phyloP scores from a whole-genome alignment of 2,797 vertebrate genomes.

The Aldrovandia affinis region DNA sequence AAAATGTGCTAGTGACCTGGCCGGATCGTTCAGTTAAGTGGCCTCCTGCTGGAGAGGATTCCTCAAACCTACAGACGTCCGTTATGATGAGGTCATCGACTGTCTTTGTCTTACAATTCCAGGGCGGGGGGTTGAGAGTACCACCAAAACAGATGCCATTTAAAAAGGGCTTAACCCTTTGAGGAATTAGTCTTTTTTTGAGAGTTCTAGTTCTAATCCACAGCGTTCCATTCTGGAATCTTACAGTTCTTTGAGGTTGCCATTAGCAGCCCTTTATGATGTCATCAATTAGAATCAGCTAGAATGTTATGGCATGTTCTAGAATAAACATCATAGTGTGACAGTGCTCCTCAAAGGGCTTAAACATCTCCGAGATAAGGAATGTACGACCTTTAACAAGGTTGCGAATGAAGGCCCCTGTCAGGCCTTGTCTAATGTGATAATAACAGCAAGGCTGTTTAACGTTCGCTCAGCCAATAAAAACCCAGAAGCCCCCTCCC shows the following conservation, averaged over 20 bases:
- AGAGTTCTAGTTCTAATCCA: too few species aligned
- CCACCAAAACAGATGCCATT: neutral
- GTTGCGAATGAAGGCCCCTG: neutral
- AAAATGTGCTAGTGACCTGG: neutral
- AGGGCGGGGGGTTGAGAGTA: neutral
- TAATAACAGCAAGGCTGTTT: conserved; percentile 14
- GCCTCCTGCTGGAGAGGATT: neutral
- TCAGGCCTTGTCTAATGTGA: neutral
- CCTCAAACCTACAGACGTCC: neutral
- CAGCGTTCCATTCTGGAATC: too few species aligned
- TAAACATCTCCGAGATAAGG: neutral
- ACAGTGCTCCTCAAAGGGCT: too few species aligned
- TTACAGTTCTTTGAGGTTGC: too few species aligned
- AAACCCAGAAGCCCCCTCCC: neutral
- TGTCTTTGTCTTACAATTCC: conserved; percentile 7
- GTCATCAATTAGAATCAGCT: too few species aligned
- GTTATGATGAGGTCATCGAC: neutral
- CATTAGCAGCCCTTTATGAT: too few species aligned
- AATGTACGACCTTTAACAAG: neutral
- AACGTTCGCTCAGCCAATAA: conserved; percentile 15
- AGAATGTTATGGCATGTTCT: too few species aligned
- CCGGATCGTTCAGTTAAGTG: neutral
- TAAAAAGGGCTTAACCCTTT: neutral
- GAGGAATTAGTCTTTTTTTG: too few species aligned
- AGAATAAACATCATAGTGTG: too few species aligned